phyloP scores from a whole-genome alignment of 2,797 vertebrate genomes.

The Tenualosa thibaudeaui region DNA sequence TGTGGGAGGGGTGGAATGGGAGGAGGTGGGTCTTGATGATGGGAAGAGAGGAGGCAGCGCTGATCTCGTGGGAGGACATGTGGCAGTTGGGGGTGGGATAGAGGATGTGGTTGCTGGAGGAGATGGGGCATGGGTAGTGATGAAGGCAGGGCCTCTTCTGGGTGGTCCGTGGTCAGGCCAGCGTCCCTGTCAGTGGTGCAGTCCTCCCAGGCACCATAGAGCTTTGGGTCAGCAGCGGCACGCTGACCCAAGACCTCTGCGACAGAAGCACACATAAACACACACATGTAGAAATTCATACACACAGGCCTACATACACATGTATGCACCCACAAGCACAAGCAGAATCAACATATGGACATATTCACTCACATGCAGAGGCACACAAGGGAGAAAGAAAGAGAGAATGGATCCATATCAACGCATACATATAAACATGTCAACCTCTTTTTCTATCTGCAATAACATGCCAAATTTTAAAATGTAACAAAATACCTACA shows the following conservation, averaged over 20 bases:
- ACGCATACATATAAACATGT: too few species aligned
- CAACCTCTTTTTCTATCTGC: too few species aligned
- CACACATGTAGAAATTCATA: not conserved
- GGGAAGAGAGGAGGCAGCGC: not conserved
- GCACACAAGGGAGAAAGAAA: not conserved
- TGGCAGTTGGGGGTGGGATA: not conserved
- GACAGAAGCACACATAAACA: not conserved
- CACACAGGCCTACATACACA: not conserved
- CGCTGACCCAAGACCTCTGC: constrained; percentile 18
- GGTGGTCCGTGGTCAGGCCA: not conserved
- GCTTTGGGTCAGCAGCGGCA: not conserved
- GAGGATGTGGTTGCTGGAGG: not conserved
- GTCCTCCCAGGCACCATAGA: constrained; percentile 8
- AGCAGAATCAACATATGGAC: too few species aligned
- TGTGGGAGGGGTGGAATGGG: not conserved
- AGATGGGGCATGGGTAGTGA: constrained; percentile 6
- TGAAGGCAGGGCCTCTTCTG: not conserved
- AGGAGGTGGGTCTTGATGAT: not conserved
- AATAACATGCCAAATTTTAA: too few species aligned
- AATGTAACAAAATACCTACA: too few species aligned
- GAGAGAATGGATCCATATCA: not conserved
- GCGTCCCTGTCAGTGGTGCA: not conserved
- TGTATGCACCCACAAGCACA: not conserved
- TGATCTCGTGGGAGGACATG: not conserved
- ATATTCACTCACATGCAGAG: not conserved